Evolutionary conservation across 2,888 invertebrate species (phyloP).

Genomic region (Synergus gifuensis): DNA sequence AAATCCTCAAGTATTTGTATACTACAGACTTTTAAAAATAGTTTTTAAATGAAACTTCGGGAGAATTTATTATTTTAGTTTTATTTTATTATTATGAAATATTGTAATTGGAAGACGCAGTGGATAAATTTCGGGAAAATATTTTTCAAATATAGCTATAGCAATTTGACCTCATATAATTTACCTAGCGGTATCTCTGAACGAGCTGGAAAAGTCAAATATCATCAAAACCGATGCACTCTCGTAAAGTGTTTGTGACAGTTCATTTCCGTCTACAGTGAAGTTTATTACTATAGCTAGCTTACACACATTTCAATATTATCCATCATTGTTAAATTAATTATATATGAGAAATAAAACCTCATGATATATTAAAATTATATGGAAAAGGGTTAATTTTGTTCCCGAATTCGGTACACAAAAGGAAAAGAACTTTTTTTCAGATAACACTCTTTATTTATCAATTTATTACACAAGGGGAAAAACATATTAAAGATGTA

Average conservation of each 20-base stretch:
- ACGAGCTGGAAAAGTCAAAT: conserved; percentile 1
- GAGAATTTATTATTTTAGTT: too few relatives aligned
- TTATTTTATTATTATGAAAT: too few relatives aligned
- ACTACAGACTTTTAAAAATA: too few relatives aligned
- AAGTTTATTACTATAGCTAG: background rate
- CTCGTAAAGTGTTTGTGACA: background rate
- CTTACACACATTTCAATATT: background rate
- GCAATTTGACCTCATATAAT: background rate
- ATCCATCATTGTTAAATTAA: background rate
- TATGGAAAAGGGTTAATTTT: too few relatives aligned
- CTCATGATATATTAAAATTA: too few relatives aligned
- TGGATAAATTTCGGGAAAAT: background rate
- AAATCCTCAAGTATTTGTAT: too few relatives aligned
- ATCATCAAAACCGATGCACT: conserved; percentile 1
- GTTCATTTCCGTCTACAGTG: background rate
- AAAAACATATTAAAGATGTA: too few relatives aligned
- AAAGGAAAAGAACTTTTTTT: too few relatives aligned
- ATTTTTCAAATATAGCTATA: background rate
- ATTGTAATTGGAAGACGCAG: background rate
- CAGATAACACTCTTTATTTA: too few relatives aligned
- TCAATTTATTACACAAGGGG: too few relatives aligned
- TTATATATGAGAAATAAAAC: background rate
- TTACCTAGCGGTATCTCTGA: background rate
- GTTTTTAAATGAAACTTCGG: too few relatives aligned
- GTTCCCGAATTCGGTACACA: too few relatives aligned